Conservation (phyloP, 2,797 vertebrate species). For the Lateolabrax maculatus region DNA sequence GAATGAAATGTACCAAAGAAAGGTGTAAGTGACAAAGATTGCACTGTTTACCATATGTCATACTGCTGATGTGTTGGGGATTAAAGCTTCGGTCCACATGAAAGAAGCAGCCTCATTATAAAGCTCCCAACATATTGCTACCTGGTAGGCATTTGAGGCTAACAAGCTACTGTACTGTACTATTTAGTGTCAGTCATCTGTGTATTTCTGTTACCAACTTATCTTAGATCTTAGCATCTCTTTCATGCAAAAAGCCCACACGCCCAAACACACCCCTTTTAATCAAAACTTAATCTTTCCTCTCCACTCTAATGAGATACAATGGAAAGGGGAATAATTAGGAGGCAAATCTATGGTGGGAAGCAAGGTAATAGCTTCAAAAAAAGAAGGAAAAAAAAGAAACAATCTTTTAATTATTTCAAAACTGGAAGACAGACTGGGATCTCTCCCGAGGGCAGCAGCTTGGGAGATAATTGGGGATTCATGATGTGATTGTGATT, state of each 20-base stretch:
- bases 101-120: slow-evolving; percentile 61
- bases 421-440: slow-evolving; percentile 17
- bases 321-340: slow-evolving; percentile 55
- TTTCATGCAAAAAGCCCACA: slow-evolving; percentile 4
- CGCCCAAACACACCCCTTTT: slow-evolving; percentile 23
- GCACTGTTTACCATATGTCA: slow-evolving; percentile 44
- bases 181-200: slow-evolving; percentile 26
- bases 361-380: slow-evolving; percentile 32
- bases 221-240: neutral
- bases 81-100: slow-evolving; percentile 63
- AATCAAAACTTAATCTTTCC: slow-evolving; percentile 55
- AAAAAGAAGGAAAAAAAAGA: slow-evolving; percentile 4
- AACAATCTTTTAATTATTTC: slow-evolving; percentile 49
- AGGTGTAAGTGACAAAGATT: slow-evolving; percentile 34
- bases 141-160: slow-evolving; percentile 41
- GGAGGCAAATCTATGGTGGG: slow-evolving; percentile 34
- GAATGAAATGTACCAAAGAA: slow-evolving; percentile 14
- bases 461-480: slow-evolving; percentile 69
- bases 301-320: slow-evolving; percentile 55
- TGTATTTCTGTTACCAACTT: neutral
- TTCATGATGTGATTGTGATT: slow-evolving; percentile 66
- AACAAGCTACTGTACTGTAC: slow-evolving; percentile 36
- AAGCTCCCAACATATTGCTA: slow-evolving; percentile 46
- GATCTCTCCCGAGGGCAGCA: slow-evolving; percentile 39
- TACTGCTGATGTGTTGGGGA: slow-evolving; percentile 17